phyloP scores from a whole-genome alignment of 2,113 vertebrate genomes.

The Podocnemis expansa region DNA sequence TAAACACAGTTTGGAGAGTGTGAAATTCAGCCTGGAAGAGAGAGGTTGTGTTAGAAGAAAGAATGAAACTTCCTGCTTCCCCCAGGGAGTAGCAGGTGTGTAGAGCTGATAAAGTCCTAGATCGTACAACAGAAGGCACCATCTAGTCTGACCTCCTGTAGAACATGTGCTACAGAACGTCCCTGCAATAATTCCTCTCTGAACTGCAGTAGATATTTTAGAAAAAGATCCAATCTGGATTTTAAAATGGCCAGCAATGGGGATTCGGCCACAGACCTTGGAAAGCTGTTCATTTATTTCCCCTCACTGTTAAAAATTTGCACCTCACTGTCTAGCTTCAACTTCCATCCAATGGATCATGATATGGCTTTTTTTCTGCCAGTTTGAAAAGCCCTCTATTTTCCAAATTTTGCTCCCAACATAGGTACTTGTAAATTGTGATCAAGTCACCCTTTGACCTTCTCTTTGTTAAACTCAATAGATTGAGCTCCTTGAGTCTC shows the following conservation, averaged over 20 bases:
- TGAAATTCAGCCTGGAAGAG: neutral
- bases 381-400: neutral
- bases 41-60: rapidly evolving
- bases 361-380: neutral
- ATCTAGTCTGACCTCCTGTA: neutral
- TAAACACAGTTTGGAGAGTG: neutral
- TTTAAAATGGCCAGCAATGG: too few relatives aligned
- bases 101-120: neutral
- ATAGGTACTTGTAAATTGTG: neutral
- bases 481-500: neutral
- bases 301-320: neutral
- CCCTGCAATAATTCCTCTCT: neutral
- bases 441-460: neutral
- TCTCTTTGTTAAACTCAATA: neutral
- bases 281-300: too few relatives aligned
- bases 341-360: neutral
- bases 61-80: neutral
- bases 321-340: neutral
- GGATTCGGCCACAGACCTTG: too few relatives aligned
- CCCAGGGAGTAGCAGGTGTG: neutral
- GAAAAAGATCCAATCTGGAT: too few relatives aligned
- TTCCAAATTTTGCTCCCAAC: neutral
- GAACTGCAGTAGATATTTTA: too few relatives aligned
- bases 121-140: neutral
- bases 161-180: neutral